Percentiles rank a stretch among this genome's conserved stretches.
Conservation (phyloP, 2,888 invertebrate species). For the Phengaris alcon region DNA sequence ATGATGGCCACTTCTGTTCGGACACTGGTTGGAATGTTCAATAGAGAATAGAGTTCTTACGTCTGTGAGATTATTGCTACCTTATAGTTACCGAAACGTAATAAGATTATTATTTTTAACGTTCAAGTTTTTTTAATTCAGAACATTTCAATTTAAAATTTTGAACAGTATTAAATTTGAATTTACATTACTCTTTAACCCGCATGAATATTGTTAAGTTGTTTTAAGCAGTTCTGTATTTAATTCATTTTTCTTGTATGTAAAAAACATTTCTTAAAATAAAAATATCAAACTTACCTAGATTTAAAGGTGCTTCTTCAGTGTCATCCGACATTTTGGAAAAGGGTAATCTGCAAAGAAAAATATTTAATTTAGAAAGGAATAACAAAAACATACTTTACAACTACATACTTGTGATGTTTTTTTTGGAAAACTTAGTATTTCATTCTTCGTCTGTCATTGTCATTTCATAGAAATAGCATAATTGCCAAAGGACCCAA, state of each 20-base stretch:
- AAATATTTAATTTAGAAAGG: background rate
- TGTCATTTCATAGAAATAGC: no score
- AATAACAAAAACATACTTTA: background rate
- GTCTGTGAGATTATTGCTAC: no score
- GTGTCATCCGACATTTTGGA: slow-evolving; percentile 58
- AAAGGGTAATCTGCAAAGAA: slow-evolving; percentile 31
- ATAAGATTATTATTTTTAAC: background rate
- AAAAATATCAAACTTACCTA: slow-evolving; percentile 46
- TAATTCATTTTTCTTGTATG: background rate
- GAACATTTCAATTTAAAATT: background rate
- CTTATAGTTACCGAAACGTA: no score
- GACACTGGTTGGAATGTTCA: no score
- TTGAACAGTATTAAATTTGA: background rate
- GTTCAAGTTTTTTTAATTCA: background rate
- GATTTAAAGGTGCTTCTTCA: slow-evolving; percentile 49
- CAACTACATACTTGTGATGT: background rate
- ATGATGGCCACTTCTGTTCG: no score
- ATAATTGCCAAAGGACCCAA: no score
- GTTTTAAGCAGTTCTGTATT: background rate
- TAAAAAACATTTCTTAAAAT: background rate
- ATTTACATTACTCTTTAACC: background rate
- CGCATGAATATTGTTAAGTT: background rate
- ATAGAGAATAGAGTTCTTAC: no score
- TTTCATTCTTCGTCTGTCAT: no score
- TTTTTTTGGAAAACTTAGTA: no score